Evolutionary conservation across 2,888 invertebrate species (phyloP), one percentile per base, ranked within the genome.

Genomic region (Heliconius cydno): DNA sequence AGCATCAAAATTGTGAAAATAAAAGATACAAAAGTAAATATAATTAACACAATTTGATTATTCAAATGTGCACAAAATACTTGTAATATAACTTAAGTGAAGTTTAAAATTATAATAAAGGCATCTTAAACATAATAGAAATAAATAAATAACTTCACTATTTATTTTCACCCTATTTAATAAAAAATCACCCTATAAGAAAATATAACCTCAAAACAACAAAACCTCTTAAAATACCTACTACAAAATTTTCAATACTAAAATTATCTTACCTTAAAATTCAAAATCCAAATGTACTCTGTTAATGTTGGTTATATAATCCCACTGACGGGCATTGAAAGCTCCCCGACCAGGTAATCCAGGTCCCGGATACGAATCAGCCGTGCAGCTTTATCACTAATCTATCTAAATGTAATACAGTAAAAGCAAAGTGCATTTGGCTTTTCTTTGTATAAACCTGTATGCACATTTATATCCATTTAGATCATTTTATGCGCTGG

Each of bases 351-450:
- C 22, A n/a, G 72, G 57, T 73, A 57, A 73, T 73, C 72, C 72
- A 73, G 72, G 72, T 73, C n/a, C 65, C 65, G 74, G 19, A 75
- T 65, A 41, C 60, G 25, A 75, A 75, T 75, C 74, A 65, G 28
- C 9, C n/a, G 73, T 65, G 60, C 74, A 63, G 60, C 60, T 41
- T 75, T 75, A 75, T 65, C 60, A 25, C 41, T 75, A 41, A 75
- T 74, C n/a, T 63, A 63, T 63, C 72, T 72, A 72, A 34, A 57
- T 73, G 65, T 75, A 63, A 63, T 38, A 63, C 63, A 38, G 46
- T 72, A 72, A 72, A 72, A 57, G 72, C 72, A 22, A 52, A 57
- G 22, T 52, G 52, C 30, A 72, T 57, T 72, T 28, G 72, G 52
- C 30, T 72, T 72, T 70, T 68, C 68, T 41, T 41, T 70, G 68